Base-by-base conservation (phyloP, 2,797 vertebrate species). In the Acipenser oxyrinchus region DNA sequence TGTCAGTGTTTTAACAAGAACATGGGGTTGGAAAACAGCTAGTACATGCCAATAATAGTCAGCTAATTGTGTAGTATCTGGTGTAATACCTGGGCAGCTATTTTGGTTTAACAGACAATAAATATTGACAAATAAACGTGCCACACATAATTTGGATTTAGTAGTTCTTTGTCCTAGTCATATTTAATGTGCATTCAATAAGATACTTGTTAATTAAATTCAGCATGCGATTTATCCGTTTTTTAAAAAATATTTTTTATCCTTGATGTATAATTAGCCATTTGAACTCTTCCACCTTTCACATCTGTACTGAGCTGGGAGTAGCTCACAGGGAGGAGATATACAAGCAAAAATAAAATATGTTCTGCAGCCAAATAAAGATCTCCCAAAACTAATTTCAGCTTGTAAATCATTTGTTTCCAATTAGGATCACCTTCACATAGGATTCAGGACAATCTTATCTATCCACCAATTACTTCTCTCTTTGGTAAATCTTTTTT, bases 361-460 rank as follows among this genome's bases (percentile, higher is more conserved):
- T 13, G 59, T 37, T 66, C 49, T 12, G 23, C 59, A 66, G 62
- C 64, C 48, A 63, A 58, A 63, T 55, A 52, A 51, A 58, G 55
- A 51, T 69, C 64, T 68, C 49, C 49, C 62, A 68, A 57, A 8
- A n/a, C 59, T 55, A 64, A 52, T 50, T 10, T 37, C 23, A 65
- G 65, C 55, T 63, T 57, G 65, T 73, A 71, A 74, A 75, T 78
- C 70, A 66, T 71, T 75, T 75, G 66, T 72, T 75, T 77, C 70
- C 72, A 67, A 65, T 79, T 68, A 72, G 55, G 70, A 70, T 70
- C 70, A 62, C 67, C 67, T 67, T 55, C 48, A 58, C 71, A 69
- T 71, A 73, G 66, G 69, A 63, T 66, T 73, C 76, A 78, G 72
- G 67, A 75, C 68, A 63, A 62, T 59, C 7, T 66, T 51, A 66